phyloP scores from a whole-genome alignment of 1,140 invertebrate species.

The fruit fly (Drosophila melanogaster) region DNA sequence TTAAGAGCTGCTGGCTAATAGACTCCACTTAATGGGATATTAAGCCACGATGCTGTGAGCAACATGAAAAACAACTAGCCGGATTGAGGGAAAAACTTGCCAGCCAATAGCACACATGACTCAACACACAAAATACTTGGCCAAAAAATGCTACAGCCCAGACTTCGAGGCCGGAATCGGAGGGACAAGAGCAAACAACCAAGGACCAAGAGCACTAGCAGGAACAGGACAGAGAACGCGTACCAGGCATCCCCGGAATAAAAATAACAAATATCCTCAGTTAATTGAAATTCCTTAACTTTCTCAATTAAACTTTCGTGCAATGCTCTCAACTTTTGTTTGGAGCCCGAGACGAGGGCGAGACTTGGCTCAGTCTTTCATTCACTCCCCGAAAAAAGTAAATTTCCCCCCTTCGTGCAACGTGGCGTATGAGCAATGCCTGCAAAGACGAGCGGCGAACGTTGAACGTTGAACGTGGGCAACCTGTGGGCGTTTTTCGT shows the following conservation, averaged over 20 bases:
- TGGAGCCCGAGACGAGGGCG: conserved; percentile 41
- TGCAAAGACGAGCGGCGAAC: conserved; percentile 51
- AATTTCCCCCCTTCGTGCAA: conserved; percentile 41
- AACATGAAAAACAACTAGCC: conserved; percentile 27
- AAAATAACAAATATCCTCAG: conserved; percentile 83
- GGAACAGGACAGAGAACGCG: conserved; percentile 7
- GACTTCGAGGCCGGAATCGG: neutral
- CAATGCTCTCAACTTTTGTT: conserved; percentile 73
- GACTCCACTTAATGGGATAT: conserved; percentile 72
- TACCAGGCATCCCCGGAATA: conserved; percentile 61
- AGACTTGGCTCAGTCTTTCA: conserved; percentile 50
- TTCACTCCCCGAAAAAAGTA: conserved; percentile 34
- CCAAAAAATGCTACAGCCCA: conserved; percentile 28
- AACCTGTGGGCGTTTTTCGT: conserved; percentile 81
- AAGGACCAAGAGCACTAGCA: neutral
- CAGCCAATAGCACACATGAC: conserved; percentile 79
- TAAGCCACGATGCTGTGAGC: conserved; percentile 43
- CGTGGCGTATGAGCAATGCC: conserved; percentile 76
- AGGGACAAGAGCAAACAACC: neutral
- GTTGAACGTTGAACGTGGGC: conserved; percentile 53
- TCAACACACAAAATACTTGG: conserved; percentile 75
- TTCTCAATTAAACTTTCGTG: conserved; percentile 84
- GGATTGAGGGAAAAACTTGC: conserved; percentile 55
- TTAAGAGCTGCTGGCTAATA: conserved; percentile 60
- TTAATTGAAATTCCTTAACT: conserved; percentile 84